These are phyloP conservation scores for Prionailurus bengalensis DNA, from an alignment of 2,113 vertebrate species.

Conservation along the genomic window DNA sequence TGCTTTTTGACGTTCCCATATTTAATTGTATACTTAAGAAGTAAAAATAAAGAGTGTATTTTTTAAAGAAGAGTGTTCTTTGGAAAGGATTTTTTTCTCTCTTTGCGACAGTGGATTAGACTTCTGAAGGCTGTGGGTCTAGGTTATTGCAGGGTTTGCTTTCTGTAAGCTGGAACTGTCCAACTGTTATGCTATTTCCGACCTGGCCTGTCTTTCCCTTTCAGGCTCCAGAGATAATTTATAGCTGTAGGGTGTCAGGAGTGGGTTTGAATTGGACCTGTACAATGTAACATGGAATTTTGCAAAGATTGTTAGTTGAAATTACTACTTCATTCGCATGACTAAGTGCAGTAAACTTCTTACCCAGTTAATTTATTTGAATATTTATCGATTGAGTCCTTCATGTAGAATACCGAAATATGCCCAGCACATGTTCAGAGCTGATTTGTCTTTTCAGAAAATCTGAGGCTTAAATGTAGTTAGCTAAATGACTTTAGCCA, in stretches of 20 bases:
- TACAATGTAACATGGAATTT: not conserved
- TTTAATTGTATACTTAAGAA: conserved; percentile 37
- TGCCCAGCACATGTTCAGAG: not conserved
- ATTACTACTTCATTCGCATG: conserved; percentile 29
- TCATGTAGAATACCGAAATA: conserved; percentile 25
- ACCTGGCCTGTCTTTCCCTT: not conserved
- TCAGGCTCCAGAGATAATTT: conserved; percentile 27
- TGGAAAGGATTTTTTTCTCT: not conserved
- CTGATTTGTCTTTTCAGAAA: not conserved
- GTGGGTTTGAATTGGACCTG: conserved; percentile 8
- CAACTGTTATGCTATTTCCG: not conserved
- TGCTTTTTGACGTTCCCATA: not conserved
- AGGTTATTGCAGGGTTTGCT: not conserved
- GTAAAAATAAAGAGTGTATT: not conserved
- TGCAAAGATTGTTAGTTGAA: conserved; percentile 22
- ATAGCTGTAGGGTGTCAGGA: conserved; percentile 43
- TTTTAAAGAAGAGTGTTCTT: not conserved
- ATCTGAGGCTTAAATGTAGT: not conserved
- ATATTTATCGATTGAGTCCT: conserved; percentile 54
- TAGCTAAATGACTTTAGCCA: conserved; percentile 28
- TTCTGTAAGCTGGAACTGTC: conserved; percentile 32
- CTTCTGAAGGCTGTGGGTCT: not conserved
- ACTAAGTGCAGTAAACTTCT: conserved; percentile 46
- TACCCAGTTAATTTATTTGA: conserved; percentile 61
- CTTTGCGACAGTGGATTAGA: not conserved